Conservation (phyloP, 2,888 invertebrate species). For the Tenthredo livida region DNA sequence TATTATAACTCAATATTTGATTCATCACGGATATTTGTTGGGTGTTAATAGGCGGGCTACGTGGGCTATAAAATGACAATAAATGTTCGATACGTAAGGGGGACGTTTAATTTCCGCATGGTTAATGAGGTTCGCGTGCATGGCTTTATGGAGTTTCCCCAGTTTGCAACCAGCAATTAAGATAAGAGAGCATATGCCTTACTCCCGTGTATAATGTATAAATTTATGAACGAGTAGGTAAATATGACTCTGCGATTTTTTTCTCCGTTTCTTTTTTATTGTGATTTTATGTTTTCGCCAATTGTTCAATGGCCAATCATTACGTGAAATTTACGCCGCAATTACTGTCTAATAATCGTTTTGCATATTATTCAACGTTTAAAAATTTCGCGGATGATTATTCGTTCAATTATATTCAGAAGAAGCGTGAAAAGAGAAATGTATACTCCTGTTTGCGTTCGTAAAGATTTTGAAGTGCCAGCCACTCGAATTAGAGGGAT, state of each 20-base stretch:
- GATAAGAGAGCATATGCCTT: constrained; percentile 33
- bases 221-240: constrained; percentile 13
- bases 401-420: background rate
- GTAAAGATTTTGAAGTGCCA: background rate
- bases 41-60: constrained; percentile 2
- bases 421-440: too few species aligned
- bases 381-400: background rate
- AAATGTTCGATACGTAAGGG: constrained; percentile 12
- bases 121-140: constrained; percentile 42
- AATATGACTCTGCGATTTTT: background rate
- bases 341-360: background rate
- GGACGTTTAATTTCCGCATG: constrained; percentile 27
- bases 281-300: background rate
- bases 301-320: background rate
- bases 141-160: constrained; percentile 17
- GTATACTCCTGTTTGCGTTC: background rate
- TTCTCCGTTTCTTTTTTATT: background rate
- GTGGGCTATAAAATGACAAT: constrained; percentile 17
- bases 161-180: constrained; percentile 23
- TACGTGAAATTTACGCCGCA: background rate
- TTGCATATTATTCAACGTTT: background rate
- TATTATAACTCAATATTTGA: background rate
- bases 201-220: background rate
- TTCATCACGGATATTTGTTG: background rate
- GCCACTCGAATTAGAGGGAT: background rate